Conservation (phyloP, 2,113 vertebrate genomes). For the Silurus meridionalis region DNA sequence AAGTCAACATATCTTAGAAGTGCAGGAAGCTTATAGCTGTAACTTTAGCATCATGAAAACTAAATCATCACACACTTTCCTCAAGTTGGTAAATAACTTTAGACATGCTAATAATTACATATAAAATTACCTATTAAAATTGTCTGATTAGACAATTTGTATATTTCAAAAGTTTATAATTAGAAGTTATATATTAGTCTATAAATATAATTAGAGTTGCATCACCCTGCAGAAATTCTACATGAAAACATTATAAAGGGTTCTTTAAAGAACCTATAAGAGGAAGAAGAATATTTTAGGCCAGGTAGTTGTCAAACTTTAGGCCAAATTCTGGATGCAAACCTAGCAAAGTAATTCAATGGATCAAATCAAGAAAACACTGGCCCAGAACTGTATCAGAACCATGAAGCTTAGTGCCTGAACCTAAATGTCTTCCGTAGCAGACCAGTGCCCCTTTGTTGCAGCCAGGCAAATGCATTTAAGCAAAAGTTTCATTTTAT, state of each 20-base stretch:
- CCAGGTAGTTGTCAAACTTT: neutral
- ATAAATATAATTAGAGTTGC: neutral
- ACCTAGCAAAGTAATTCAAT: neutral
- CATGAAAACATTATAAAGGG: neutral
- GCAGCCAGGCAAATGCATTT: too few species aligned
- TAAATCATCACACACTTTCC: neutral
- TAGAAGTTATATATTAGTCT: neutral
- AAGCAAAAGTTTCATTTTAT: too few species aligned
- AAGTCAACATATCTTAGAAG: neutral
- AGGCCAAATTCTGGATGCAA: neutral
- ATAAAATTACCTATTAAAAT: neutral
- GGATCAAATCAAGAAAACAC: neutral
- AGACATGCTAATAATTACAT: neutral
- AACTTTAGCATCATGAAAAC: neutral
- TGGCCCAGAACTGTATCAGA: too few species aligned
- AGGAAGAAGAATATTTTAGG: neutral
- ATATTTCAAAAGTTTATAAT: neutral
- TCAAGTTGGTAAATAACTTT: neutral
- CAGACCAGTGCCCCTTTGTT: too few species aligned
- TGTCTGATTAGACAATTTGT: neutral
- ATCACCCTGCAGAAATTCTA: neutral
- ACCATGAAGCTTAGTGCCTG: too few species aligned
- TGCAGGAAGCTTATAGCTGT: neutral
- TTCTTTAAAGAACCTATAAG: neutral
- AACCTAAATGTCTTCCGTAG: too few species aligned